These are phyloP conservation scores for Pangasius macronema DNA, from an alignment of 2,797 vertebrate genomes.

Conservation along the genomic window DNA sequence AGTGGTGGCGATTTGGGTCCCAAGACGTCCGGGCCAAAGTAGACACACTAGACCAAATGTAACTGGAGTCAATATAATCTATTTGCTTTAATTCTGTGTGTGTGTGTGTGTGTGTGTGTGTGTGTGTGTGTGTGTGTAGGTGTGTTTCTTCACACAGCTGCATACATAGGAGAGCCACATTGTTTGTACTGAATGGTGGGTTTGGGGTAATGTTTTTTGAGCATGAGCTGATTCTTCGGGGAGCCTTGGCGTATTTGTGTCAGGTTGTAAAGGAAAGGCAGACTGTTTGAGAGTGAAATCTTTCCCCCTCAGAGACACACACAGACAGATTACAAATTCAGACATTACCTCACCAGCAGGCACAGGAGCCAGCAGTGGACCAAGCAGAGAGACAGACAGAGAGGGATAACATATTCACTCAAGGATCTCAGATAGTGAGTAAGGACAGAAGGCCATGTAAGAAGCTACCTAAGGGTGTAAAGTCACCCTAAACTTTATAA, in stretches of 20 bases:
- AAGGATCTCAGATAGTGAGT: constrained; percentile 14
- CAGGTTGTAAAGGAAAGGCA: constrained; percentile 46
- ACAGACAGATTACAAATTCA: constrained; percentile 56
- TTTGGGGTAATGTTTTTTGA: constrained; percentile 26
- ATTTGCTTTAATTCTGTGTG: background rate
- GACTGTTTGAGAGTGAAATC: constrained; percentile 41
- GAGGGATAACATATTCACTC: constrained; percentile 25
- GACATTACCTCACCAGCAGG: constrained; percentile 57
- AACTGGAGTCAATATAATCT: too few relatives aligned
- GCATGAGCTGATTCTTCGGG: constrained; percentile 25
- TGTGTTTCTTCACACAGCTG: constrained; percentile 17
- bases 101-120: background rate
- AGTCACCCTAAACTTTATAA: background rate
- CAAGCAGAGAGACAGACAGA: constrained; percentile 15
- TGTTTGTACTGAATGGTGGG: constrained; percentile 15
- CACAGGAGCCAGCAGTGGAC: constrained; percentile 32
- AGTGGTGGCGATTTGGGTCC: too few relatives aligned
- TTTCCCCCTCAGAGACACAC: constrained; percentile 33
- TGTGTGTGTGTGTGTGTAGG: constrained; percentile 15
- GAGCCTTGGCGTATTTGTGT: constrained; percentile 30
- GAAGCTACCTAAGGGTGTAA: background rate
- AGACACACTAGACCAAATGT: too few relatives aligned
- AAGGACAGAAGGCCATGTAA: constrained; percentile 25
- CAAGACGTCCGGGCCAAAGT: too few relatives aligned
- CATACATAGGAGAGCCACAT: constrained; percentile 5